Conservation (phyloP, 2,113 vertebrate genomes). For the Poeciliopsis retropinna region DNA sequence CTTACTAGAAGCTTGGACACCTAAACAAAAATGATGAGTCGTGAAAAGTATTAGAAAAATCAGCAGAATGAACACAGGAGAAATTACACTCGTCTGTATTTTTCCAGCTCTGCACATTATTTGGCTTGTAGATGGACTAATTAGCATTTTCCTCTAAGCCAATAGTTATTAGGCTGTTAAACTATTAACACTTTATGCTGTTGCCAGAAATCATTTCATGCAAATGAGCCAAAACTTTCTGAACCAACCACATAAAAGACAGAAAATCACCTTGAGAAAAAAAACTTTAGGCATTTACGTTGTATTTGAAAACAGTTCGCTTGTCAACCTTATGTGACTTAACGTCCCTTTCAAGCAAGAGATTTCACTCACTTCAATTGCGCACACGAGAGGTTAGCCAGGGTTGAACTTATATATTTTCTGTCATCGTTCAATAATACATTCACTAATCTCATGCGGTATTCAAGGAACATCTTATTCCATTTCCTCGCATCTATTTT, state of each 20-base stretch:
- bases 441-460: constrained; percentile 37
- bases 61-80: background rate
- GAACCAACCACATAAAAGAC: background rate
- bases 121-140: background rate
- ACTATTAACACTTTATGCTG: background rate
- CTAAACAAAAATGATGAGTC: background rate
- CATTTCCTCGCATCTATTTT: constrained; percentile 11
- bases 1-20: no score
- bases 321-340: background rate
- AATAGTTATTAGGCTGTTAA: background rate
- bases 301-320: background rate
- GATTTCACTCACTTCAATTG: background rate
- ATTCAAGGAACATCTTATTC: constrained; percentile 43
- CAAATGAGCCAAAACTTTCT: background rate
- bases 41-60: background rate
- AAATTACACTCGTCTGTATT: background rate
- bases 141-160: background rate
- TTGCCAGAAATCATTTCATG: background rate
- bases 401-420: constrained; percentile 22
- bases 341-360: background rate
- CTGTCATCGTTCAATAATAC: constrained; percentile 43
- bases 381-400: background rate
- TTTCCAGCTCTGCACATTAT: background rate
- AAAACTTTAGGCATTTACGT: no score
- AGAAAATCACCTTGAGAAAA: no score